These are phyloP conservation scores for Conger conger DNA, from an alignment of 2,113 vertebrate species.

Conservation along the genomic window DNA sequence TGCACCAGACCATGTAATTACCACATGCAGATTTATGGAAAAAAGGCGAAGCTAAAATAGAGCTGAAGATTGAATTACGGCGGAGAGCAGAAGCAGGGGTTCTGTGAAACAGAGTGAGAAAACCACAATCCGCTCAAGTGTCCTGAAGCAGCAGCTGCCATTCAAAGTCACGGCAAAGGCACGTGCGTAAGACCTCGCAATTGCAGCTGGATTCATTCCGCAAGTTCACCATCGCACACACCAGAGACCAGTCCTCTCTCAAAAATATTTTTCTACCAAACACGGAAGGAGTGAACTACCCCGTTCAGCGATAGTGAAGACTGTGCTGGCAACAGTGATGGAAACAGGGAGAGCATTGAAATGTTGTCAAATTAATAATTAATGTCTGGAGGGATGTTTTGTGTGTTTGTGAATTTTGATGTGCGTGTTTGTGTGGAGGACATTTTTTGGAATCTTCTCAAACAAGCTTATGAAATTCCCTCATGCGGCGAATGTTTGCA, in stretches of 20 bases:
- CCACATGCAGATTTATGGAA: constrained; percentile 21
- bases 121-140: neutral
- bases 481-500: neutral
- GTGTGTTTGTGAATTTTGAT: constrained; percentile 2
- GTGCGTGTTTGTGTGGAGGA: constrained; percentile 16
- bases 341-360: neutral
- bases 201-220: neutral
- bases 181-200: neutral
- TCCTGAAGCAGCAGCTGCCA: neutral
- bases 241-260: neutral
- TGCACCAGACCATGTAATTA: constrained; percentile 14
- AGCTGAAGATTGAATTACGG: constrained; percentile 26
- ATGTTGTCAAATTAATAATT: neutral
- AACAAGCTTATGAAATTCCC: neutral
- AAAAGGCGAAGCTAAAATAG: constrained; percentile 32
- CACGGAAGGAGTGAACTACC: neutral
- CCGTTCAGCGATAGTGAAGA: neutral
- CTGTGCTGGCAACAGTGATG: neutral
- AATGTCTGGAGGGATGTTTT: neutral
- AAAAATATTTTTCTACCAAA: neutral
- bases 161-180: neutral
- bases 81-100: constrained; percentile 1
- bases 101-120: neutral
- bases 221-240: neutral
- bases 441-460: neutral